Evolutionary conservation across 2,797 vertebrate species (phyloP), one percentile per base, ranked within the genome.

Genomic region (Rallus crepitans): DNA sequence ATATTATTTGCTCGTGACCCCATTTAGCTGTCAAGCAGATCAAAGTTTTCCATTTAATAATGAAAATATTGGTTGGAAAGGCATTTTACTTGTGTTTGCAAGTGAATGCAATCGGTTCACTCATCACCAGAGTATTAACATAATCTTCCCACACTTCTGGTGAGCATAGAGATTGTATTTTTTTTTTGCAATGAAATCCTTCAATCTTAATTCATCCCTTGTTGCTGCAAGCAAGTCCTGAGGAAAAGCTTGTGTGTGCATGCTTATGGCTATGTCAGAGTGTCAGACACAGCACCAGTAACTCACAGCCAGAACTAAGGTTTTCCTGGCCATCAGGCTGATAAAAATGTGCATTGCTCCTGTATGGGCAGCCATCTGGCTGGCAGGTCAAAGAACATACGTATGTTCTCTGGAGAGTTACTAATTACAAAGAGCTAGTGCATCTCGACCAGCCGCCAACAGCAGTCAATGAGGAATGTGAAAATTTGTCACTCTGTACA

Each of bases 401-500:
- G 2, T 9, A 21, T 16, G 13, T 12, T 75, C n/a, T 68, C 61
- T n/a, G 45, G 4, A 48, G n/a, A 77, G 12, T 25, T 45, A 53
- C 45, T 73, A 52, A 87, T 70, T 33, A 52, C 42, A 28, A 40
- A 72, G 18, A 86, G 27, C 4, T 53, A 77, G 15, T 8, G 68
- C 33, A 55, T 53, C 40, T 45, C 1, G 0, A 82, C 9, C 47
- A 85, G 19, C 47, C 77, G 35, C 60, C 47, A 59, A 11, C 6
- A 48, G 17, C 0, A 0, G 25, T 28, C 50, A 28, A 1, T 1
- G 2, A 92, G 57, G 20, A 91, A 40, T 20, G 16, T 17, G n/a
- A 25, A 89, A 50, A 84, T 25, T 4, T 76, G 35, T 73, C n/a
- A 42, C 16, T 15, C 6, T 5, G 2, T 6, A 30, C 5, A 0